These are phyloP conservation scores for Lophochroa leadbeateri DNA, from an alignment of 2,113 vertebrate genomes.

Conservation along the genomic window DNA sequence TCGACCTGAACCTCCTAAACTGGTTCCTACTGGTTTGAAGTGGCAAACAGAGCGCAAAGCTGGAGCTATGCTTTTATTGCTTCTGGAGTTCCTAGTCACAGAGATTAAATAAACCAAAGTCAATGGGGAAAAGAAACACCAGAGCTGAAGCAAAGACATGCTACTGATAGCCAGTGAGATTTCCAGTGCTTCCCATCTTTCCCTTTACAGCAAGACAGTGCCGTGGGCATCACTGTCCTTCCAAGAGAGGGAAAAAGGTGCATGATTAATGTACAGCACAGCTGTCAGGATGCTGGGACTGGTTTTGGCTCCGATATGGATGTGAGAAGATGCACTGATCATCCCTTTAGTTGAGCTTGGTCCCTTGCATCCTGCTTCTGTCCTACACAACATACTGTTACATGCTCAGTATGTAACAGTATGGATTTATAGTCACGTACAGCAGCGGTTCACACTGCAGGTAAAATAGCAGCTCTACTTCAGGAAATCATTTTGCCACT, in stretches of 20 bases:
- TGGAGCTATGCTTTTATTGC: background rate
- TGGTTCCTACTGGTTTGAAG: background rate
- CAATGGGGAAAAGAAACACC: background rate
- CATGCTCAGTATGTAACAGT: accelerated
- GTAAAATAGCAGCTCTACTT: background rate
- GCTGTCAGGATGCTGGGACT: background rate
- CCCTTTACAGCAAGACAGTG: background rate
- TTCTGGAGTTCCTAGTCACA: background rate
- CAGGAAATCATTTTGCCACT: background rate
- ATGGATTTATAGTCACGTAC: background rate
- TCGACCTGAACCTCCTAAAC: background rate
- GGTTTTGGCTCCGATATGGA: background rate
- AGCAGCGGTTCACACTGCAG: background rate
- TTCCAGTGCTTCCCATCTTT: background rate
- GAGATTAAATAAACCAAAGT: background rate
- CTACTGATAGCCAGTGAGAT: background rate
- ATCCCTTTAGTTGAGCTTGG: background rate
- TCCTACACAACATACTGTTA: background rate
- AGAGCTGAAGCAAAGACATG: background rate
- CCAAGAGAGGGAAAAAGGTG: background rate
- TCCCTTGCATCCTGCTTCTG: background rate
- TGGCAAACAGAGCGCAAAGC: background rate
- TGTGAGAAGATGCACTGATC: background rate
- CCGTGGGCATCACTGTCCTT: background rate
- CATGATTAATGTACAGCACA: background rate